phyloP scores from a whole-genome alignment of 2,113 vertebrate genomes.

The Nyctereutes procyonoides region DNA sequence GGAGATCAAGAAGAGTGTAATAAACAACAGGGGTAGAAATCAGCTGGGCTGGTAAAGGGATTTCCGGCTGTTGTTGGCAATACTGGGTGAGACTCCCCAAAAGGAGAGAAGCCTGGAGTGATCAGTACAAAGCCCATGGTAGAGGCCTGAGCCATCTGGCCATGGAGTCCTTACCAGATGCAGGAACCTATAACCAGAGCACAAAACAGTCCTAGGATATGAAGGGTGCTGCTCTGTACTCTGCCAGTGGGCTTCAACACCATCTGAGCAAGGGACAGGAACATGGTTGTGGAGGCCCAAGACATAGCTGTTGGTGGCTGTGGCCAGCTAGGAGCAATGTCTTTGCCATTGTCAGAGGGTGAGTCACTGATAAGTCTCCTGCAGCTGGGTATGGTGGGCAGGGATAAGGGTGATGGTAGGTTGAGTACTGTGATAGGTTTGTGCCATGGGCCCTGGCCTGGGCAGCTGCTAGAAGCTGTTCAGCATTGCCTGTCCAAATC shows the following conservation, averaged over 20 bases:
- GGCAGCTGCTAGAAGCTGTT: background rate
- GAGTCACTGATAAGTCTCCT: background rate
- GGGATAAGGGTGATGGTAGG: background rate
- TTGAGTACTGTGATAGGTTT: background rate
- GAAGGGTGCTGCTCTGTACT: background rate
- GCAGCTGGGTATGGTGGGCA: background rate
- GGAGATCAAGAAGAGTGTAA: background rate
- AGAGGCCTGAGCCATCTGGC: background rate
- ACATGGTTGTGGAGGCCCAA: background rate
- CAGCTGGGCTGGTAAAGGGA: background rate
- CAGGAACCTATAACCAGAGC: background rate
- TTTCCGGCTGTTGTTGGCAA: background rate
- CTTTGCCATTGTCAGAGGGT: background rate
- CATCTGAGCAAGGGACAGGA: background rate
- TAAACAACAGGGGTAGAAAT: background rate
- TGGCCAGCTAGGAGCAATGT: background rate
- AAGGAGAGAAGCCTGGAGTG: background rate
- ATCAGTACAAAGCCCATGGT: background rate
- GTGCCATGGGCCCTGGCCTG: background rate
- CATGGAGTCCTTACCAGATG: background rate
- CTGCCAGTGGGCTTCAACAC: background rate
- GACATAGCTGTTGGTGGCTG: background rate
- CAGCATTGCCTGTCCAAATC: background rate
- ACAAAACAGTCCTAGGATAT: background rate
- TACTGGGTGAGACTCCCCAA: background rate